phyloP scores from a whole-genome alignment of 2,888 invertebrate species.

The Chalcis sispes region DNA sequence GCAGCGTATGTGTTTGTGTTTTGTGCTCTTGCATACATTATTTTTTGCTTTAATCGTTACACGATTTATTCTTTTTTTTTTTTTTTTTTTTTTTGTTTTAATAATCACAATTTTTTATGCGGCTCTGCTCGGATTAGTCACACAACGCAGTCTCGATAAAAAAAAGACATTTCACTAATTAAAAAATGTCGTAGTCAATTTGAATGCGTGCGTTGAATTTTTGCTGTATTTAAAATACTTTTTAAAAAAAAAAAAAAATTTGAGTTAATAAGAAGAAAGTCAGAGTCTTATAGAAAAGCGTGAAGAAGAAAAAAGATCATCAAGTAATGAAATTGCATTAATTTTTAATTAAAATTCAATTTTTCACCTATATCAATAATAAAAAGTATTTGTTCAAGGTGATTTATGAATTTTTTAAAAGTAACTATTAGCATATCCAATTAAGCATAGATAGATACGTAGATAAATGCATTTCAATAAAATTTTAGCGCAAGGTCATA shows the following conservation, averaged over 20 bases:
- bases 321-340: neutral
- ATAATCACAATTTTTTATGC: conserved; percentile 44
- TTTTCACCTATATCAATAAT: neutral
- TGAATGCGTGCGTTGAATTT: conserved; percentile 44
- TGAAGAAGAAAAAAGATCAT: conserved; percentile 5
- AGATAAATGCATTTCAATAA: neutral
- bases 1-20: conserved; percentile 56
- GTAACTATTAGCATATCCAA: neutral
- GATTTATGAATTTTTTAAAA: conserved; percentile 12
- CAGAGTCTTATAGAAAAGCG: neutral
- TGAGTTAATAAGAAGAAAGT: conserved; percentile 51
- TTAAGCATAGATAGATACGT: neutral
- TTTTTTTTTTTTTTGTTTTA: no score
- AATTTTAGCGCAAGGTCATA: conserved; percentile 15
- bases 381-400: neutral
- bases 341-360: conserved; percentile 3
- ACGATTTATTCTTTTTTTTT: conserved; percentile 20
- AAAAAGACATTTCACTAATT: conserved; percentile 32
- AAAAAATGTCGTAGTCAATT: conserved; percentile 43
- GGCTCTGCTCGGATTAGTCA: conserved; percentile 69
- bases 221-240: conserved; percentile 38
- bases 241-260: conserved; percentile 55
- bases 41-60: conserved; percentile 53
- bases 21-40: conserved; percentile 63
- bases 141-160: conserved; percentile 67